Evolutionary conservation across 2,888 invertebrate species (phyloP).

Genomic region (Lasioglossum zephyrum): DNA sequence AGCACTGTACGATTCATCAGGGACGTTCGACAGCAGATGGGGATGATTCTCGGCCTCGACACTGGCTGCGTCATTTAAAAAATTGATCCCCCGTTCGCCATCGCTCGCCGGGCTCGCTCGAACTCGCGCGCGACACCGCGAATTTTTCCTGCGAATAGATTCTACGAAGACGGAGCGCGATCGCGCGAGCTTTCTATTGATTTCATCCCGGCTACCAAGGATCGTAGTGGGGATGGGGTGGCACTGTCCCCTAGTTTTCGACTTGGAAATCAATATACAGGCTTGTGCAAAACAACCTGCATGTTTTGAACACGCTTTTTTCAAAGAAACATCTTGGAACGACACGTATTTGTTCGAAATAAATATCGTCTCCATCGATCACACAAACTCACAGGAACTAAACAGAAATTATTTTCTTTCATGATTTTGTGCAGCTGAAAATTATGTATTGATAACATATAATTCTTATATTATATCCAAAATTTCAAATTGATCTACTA

Average conservation of each 20-base stretch:
- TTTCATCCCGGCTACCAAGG: constrained; percentile 72
- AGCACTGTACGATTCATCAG: not conserved
- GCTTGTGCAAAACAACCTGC: not conserved
- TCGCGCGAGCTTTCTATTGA: constrained; percentile 80
- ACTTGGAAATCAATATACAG: constrained; percentile 58
- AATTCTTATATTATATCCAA: too few species aligned
- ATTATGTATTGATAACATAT: not conserved
- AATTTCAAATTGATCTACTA: too few species aligned
- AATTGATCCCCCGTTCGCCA: constrained; percentile 28
- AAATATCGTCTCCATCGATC: not conserved
- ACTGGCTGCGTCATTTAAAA: constrained; percentile 24
- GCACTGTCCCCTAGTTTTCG: constrained; percentile 34
- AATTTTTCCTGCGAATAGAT: constrained; percentile 62
- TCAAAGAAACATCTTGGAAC: not conserved
- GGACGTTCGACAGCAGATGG: not conserved
- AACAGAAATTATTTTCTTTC: not conserved
- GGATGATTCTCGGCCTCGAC: not conserved
- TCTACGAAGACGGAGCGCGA: constrained; percentile 58
- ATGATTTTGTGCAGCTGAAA: too few species aligned
- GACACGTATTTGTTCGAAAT: not conserved
- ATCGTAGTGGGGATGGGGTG: constrained; percentile 72
- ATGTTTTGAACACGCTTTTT: not conserved
- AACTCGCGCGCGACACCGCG: constrained; percentile 27
- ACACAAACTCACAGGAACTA: not conserved
- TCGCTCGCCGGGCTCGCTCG: constrained; percentile 25